phyloP scores from a whole-genome alignment of 2,797 vertebrate species.

The Nannoperca australis region DNA sequence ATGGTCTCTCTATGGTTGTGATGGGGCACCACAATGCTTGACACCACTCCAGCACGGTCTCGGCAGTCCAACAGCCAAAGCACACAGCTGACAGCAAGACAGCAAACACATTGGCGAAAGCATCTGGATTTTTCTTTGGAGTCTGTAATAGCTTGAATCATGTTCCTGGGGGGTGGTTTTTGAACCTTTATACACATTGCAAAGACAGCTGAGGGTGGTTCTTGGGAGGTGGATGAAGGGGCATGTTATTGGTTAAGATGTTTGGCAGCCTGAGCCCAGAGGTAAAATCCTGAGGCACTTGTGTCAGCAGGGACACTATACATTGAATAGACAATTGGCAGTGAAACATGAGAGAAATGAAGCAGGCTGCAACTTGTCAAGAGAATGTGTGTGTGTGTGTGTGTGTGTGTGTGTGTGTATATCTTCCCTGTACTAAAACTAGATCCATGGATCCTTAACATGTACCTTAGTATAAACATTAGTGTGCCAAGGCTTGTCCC shows the following conservation, averaged over 20 bases:
- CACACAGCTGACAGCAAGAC: conserved; percentile 37
- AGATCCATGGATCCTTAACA: conserved; percentile 63
- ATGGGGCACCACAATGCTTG: conserved; percentile 36
- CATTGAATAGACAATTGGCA: conserved; percentile 41
- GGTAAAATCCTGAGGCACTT: conserved; percentile 41
- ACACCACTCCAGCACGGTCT: conserved; percentile 42
- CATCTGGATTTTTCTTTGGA: conserved; percentile 38
- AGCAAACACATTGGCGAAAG: conserved; percentile 23
- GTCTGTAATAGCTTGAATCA: conserved; percentile 44
- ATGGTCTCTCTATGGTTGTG: conserved; percentile 20
- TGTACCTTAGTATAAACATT: conserved; percentile 66
- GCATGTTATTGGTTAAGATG: conserved; percentile 31
- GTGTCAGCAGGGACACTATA: conserved; percentile 43
- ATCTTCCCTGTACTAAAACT: conserved; percentile 35
- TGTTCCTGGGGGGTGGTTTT: conserved; percentile 36
- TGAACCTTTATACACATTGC: conserved; percentile 33
- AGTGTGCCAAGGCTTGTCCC: conserved; percentile 66
- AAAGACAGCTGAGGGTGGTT: conserved; percentile 38
- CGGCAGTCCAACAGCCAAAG: conserved; percentile 49
- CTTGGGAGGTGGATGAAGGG: conserved; percentile 30
- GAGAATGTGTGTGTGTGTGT: conserved; percentile 45
- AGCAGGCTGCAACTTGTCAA: conserved; percentile 77
- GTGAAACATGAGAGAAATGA: conserved; percentile 42
- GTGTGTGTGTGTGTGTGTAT: conserved; percentile 28
- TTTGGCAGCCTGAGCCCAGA: conserved; percentile 50